phyloP scores from a whole-genome alignment of 2,113 vertebrate species.

The Apteryx mantelli region DNA sequence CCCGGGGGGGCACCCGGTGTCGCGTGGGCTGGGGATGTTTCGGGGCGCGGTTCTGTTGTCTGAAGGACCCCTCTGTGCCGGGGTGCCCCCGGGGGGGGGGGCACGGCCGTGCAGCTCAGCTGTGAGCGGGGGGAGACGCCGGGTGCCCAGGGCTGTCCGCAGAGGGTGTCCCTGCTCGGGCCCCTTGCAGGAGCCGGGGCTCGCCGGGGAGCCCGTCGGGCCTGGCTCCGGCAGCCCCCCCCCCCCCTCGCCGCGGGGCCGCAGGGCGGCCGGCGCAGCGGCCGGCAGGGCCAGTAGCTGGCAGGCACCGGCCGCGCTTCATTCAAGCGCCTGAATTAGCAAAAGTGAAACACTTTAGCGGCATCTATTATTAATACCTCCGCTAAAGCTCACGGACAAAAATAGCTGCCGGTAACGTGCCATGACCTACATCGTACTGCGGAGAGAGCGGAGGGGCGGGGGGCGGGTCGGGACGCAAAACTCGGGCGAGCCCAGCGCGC shows the following conservation, averaged over 20 bases:
- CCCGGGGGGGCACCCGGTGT: not conserved
- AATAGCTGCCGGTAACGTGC: constrained; percentile 79
- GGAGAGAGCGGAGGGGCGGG: not conserved
- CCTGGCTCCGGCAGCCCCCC: no score
- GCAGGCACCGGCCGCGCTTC: not conserved
- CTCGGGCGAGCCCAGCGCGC: not conserved
- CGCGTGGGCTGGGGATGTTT: not conserved
- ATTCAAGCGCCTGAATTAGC: constrained; percentile 47
- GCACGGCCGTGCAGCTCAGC: not conserved
- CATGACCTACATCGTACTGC: constrained; percentile 81
- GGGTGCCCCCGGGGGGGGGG: not conserved
- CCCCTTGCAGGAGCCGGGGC: not conserved
- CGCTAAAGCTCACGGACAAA: constrained; percentile 73
- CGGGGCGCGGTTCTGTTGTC: not conserved
- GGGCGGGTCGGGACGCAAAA: not conserved
- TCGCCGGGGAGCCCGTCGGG: no score
- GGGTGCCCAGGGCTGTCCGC: not conserved
- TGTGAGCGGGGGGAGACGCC: not conserved
- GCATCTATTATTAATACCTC: constrained; percentile 83
- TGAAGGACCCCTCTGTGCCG: not conserved
- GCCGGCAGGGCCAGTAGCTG: not conserved
- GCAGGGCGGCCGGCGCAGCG: no score
- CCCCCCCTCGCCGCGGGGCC: no score
- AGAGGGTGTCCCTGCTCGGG: not conserved
- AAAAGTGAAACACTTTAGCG: constrained; percentile 71